These are phyloP conservation scores for Aptenodytes patagonicus DNA, from an alignment of 2,113 vertebrate genomes.

Conservation along the genomic window DNA sequence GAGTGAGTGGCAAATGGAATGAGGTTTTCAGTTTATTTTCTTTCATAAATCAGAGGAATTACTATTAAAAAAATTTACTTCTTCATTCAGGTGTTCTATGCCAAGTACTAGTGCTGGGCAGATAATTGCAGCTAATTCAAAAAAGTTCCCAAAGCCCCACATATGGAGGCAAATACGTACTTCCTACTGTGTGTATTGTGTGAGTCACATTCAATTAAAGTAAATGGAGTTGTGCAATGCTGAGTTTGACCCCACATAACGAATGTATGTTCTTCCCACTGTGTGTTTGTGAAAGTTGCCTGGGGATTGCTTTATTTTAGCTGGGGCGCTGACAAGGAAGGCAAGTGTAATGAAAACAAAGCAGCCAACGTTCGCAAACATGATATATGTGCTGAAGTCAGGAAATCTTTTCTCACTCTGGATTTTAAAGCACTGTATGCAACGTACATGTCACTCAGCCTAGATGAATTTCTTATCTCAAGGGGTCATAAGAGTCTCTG, in stretches of 20 bases:
- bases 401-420: slow-evolving; percentile 1
- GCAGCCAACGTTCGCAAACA: slow-evolving; percentile 12
- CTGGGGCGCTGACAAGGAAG: slow-evolving; percentile 37
- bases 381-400: slow-evolving; percentile 25
- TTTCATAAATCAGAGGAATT: background rate
- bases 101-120: background rate
- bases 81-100: background rate
- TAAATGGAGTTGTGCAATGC: background rate
- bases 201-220: background rate
- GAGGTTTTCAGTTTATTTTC: background rate
- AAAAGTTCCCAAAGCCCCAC: background rate
- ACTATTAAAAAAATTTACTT: background rate
- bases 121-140: background rate
- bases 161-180: background rate
- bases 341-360: slow-evolving; percentile 39
- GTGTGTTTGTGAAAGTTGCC: background rate
- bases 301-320: slow-evolving; percentile 22
- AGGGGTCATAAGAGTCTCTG: background rate
- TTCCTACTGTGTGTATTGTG: background rate
- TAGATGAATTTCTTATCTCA: slow-evolving; percentile 1
- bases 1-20: background rate
- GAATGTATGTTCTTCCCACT: background rate
- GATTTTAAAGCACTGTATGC: background rate
- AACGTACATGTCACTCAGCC: background rate
- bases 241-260: background rate